Percentiles rank a stretch among this genome's conserved stretches.
These are phyloP conservation scores for Labia minor DNA, from an alignment of 2,888 invertebrate species.

Conservation along the genomic window DNA sequence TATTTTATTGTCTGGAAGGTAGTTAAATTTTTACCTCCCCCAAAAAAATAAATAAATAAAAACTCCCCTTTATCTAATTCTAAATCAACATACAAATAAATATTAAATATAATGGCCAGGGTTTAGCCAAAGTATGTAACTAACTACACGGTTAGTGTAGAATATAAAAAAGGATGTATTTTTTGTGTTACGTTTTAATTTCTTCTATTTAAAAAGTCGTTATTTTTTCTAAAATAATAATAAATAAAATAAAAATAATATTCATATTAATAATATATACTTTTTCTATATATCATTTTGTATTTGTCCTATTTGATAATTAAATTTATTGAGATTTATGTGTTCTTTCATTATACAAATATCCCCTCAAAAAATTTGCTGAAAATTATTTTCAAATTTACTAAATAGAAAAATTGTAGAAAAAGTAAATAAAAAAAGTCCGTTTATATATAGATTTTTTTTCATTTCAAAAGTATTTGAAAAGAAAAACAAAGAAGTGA, in stretches of 20 bases:
- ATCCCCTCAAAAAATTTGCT: too few relatives aligned
- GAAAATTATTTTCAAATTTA: too few relatives aligned
- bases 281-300: constrained; percentile 13
- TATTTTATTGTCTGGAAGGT: not conserved
- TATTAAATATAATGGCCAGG: constrained; percentile 4
- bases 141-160: not conserved
- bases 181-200: constrained; percentile 1
- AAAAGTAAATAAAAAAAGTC: too few relatives aligned
- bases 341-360: too few relatives aligned
- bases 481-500: not conserved
- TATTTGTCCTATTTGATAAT: constrained; percentile 1
- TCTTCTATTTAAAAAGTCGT: constrained; percentile 13
- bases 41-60: not conserved
- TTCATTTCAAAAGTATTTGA: not conserved
- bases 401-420: too few relatives aligned
- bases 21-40: not conserved
- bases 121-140: constrained; percentile 5
- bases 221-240: constrained; percentile 3
- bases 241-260: constrained; percentile 13
- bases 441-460: not conserved
- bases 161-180: constrained; percentile 7
- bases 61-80: not conserved
- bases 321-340: not conserved
- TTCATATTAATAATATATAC: constrained; percentile 13
- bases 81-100: not conserved